Conservation (phyloP, 2,113 vertebrate genomes). For the Panthera uncia region DNA sequence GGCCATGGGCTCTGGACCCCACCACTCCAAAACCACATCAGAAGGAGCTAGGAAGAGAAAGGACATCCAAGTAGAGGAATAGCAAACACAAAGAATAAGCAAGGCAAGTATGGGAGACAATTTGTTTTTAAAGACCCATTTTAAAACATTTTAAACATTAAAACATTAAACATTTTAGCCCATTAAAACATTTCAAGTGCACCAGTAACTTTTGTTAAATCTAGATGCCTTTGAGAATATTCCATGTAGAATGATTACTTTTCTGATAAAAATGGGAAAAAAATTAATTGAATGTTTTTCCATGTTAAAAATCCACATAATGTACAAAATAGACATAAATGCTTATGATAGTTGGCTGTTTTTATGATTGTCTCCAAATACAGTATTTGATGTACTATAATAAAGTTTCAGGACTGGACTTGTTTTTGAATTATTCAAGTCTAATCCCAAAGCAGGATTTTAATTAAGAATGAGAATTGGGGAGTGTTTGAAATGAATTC, state of each 20-base stretch:
- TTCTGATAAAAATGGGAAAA: neutral
- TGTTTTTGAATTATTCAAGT: slow-evolving; percentile 47
- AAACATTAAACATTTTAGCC: no score
- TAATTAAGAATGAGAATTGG: slow-evolving; percentile 58
- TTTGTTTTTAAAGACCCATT: neutral
- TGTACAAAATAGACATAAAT: neutral
- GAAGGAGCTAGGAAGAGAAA: neutral
- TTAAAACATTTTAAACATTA: neutral
- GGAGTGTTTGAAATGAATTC: slow-evolving; percentile 42
- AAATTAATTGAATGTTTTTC: neutral
- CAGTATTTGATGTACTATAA: slow-evolving; percentile 28
- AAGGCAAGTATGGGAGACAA: neutral
- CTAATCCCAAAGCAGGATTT: slow-evolving; percentile 56
- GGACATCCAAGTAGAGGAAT: neutral
- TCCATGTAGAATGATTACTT: neutral
- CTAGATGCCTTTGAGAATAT: neutral
- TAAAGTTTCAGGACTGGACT: slow-evolving; percentile 24
- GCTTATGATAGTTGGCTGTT: neutral
- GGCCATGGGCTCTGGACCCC: no score
- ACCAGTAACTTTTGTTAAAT: neutral
- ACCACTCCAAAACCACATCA: no score
- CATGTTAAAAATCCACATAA: neutral
- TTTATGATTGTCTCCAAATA: neutral
- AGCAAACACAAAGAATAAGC: neutral
- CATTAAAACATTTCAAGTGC: neutral